Evolutionary conservation across 1,140 invertebrate species (phyloP).

Genomic region (Tyrophagus putrescentiae): DNA sequence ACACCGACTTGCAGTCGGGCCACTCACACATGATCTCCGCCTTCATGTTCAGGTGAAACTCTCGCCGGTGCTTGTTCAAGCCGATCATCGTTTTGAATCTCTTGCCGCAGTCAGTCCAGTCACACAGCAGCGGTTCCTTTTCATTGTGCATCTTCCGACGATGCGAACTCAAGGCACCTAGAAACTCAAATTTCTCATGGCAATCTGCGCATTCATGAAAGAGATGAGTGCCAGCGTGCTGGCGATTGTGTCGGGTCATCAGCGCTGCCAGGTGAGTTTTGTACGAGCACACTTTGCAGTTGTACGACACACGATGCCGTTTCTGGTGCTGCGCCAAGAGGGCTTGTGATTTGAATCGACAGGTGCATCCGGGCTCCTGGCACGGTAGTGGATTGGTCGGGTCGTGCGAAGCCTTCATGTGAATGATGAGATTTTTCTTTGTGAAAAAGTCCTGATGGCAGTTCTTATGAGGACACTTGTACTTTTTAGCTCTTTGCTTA

Average conservation of each 20-base stretch:
- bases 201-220: conserved; percentile 7
- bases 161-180: not conserved
- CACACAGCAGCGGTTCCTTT: not conserved
- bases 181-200: conserved; percentile 15
- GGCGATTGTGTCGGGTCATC: conserved; percentile 7
- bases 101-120: not conserved
- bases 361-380: not conserved
- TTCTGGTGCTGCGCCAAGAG: conserved; percentile 14
- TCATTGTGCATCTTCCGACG: not conserved
- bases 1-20: conserved; percentile 23
- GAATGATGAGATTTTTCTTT: conserved; percentile 17
- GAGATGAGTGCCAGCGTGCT: conserved; percentile 5
- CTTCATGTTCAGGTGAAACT: conserved; percentile 11
- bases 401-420: conserved; percentile 15
- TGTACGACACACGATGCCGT: conserved; percentile 8
- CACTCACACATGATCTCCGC: conserved; percentile 20
- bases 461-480: conserved; percentile 12
- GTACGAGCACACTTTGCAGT: conserved; percentile 10
- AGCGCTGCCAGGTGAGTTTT: conserved; percentile 10
- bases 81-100: conserved; percentile 15
- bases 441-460: conserved; percentile 16
- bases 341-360: conserved; percentile 8
- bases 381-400: conserved; percentile 3
- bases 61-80: conserved; percentile 6
- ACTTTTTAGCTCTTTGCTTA: conserved; percentile 14